phyloP scores from a whole-genome alignment of 2,888 invertebrate species.

The Megastigmus dorsalis region DNA sequence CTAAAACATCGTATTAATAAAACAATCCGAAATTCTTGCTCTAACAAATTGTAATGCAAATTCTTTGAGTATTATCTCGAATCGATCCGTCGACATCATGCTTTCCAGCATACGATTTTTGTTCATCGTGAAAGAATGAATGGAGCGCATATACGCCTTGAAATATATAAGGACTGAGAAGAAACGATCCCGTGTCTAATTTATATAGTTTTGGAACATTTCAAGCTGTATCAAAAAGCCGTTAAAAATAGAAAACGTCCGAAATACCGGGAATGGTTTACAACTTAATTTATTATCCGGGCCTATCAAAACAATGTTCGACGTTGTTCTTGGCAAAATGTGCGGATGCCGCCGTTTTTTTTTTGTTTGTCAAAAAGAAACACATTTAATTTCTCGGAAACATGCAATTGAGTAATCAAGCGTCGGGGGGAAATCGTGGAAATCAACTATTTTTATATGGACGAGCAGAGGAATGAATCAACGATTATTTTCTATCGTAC shows the following conservation, averaged over 20 bases:
- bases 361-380: background rate
- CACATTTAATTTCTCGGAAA: conserved; percentile 10
- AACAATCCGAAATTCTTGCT: too few species aligned
- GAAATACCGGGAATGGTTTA: conserved; percentile 28
- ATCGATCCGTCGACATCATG: too few species aligned
- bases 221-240: too few species aligned
- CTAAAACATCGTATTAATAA: too few species aligned
- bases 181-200: background rate
- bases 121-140: too few species aligned
- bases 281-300: conserved; percentile 7
- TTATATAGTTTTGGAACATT: background rate
- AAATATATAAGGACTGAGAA: too few species aligned
- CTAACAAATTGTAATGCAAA: too few species aligned
- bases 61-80: too few species aligned
- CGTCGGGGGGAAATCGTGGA: background rate
- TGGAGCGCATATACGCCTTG: too few species aligned
- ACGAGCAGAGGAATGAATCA: conserved; percentile 5
- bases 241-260: conserved; percentile 1
- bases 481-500: background rate
- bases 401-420: conserved; percentile 21
- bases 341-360: background rate
- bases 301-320: conserved; percentile 19
- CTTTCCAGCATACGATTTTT: too few species aligned
- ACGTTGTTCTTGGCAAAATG: conserved; percentile 37
- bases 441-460: conserved; percentile 27